Evolutionary conservation across 92 coral and sea anemone genomes (phyloP).

Genomic region (Porites evermanni): DNA sequence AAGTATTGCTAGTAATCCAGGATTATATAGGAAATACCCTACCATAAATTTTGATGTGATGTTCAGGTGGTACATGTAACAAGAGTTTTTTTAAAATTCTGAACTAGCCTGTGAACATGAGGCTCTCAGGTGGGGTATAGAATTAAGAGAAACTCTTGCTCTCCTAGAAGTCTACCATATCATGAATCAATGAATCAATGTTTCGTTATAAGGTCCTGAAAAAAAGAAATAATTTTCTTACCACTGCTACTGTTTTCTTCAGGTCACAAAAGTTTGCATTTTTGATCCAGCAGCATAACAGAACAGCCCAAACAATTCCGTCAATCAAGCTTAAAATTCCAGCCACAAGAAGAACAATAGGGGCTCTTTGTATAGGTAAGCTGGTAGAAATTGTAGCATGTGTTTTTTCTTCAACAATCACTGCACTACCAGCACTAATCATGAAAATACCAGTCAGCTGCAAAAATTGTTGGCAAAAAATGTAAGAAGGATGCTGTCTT

Average conservation of each 20-base stretch:
- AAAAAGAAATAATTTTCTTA: background rate
- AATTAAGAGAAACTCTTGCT: too few species aligned
- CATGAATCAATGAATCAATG: too few species aligned
- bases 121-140: too few species aligned
- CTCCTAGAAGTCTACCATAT: too few species aligned
- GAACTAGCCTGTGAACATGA: too few species aligned
- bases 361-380: background rate
- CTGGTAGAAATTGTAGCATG: slow-evolving; percentile 24
- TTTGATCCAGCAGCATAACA: background rate
- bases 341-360: slow-evolving; percentile 20
- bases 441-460: slow-evolving; percentile 10
- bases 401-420: background rate
- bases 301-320: slow-evolving; percentile 13
- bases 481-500: too few species aligned
- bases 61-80: too few species aligned
- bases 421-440: background rate
- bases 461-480: background rate
- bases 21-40: too few species aligned
- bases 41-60: too few species aligned
- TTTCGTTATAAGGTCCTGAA: too few species aligned
- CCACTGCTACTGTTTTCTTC: background rate
- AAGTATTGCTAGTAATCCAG: too few species aligned
- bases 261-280: background rate
- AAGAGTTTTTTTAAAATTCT: too few species aligned
- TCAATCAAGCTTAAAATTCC: slow-evolving; percentile 10